These are phyloP conservation scores for Plebejus argus DNA, from an alignment of 2,888 invertebrate species.

Conservation along the genomic window DNA sequence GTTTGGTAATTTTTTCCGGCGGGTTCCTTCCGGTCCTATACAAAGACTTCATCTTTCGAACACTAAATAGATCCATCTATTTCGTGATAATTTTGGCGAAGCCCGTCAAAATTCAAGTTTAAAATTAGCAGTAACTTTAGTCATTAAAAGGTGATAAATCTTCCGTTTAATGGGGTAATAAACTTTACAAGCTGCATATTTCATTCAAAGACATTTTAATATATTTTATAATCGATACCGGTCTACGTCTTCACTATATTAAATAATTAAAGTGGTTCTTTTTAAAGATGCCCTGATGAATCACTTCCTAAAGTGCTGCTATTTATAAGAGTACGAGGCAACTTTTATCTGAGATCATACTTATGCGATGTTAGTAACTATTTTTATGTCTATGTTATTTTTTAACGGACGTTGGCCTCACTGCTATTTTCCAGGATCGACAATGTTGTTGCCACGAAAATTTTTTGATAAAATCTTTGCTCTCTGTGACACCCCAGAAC, in stretches of 20 bases:
- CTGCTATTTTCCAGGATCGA: too few species aligned
- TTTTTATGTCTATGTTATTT: neutral
- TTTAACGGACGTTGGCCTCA: too few species aligned
- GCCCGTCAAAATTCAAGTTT: neutral
- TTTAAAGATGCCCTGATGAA: constrained; percentile 27
- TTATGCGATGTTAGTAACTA: neutral
- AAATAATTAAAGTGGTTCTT: neutral
- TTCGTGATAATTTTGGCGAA: too few species aligned
- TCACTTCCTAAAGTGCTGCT: constrained; percentile 28
- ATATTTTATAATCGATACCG: neutral
- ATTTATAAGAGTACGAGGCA: constrained; percentile 13
- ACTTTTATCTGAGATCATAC: constrained; percentile 13
- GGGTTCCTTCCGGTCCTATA: too few species aligned
- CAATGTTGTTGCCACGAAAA: too few species aligned
- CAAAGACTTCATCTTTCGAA: neutral
- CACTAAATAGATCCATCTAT: too few species aligned
- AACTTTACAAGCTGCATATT: neutral
- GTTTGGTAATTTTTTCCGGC: too few species aligned
- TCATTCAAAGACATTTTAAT: neutral
- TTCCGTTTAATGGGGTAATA: neutral
- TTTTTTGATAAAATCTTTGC: too few species aligned
- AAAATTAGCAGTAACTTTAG: neutral
- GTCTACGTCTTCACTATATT: neutral
- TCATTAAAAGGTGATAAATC: neutral
- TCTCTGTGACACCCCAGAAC: too few species aligned